phyloP scores from a whole-genome alignment of 1,140 invertebrate species.

The Fragariocoptes setiger region DNA sequence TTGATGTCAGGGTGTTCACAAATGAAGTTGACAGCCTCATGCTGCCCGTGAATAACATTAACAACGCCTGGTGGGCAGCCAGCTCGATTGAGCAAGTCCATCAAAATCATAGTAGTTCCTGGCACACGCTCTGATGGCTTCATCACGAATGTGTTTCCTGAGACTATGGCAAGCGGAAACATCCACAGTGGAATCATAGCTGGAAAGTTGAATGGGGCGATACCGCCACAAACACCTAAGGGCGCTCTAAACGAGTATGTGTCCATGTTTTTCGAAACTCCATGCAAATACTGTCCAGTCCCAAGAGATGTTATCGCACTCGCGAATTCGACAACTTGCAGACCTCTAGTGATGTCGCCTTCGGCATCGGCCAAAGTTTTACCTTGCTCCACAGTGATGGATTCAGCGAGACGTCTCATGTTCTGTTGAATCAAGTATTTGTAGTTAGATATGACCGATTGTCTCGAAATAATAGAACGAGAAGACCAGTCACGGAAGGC shows the following conservation, averaged over 20 bases:
- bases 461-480: slow-evolving; percentile 64
- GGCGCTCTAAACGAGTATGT: slow-evolving; percentile 58
- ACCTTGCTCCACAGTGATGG: slow-evolving; percentile 81
- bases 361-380: slow-evolving; percentile 90
- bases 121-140: slow-evolving; percentile 90
- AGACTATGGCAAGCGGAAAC: slow-evolving; percentile 70
- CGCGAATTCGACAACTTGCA: slow-evolving; percentile 89
- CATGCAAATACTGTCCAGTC: slow-evolving; percentile 63
- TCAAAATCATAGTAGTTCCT: slow-evolving; percentile 69
- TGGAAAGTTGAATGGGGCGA: slow-evolving; percentile 62
- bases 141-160: slow-evolving; percentile 39
- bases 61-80: slow-evolving; percentile 74
- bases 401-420: slow-evolving; percentile 54
- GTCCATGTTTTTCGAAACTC: slow-evolving; percentile 76
- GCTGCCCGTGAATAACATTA: slow-evolving; percentile 81
- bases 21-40: slow-evolving; percentile 78
- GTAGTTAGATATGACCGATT: slow-evolving; percentile 80
- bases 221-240: slow-evolving; percentile 55
- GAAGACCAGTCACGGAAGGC: slow-evolving; percentile 59
- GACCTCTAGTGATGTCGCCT: slow-evolving; percentile 79
- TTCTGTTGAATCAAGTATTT: slow-evolving; percentile 42
- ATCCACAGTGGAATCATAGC: slow-evolving; percentile 99
- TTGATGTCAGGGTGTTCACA: slow-evolving; percentile 82
- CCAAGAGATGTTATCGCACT: slow-evolving; percentile 65
- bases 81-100: slow-evolving; percentile 54